Percentiles rank a stretch among this genome's conserved stretches.
phyloP scores from a whole-genome alignment of 2,797 vertebrate species.

The Lophius americanus region DNA sequence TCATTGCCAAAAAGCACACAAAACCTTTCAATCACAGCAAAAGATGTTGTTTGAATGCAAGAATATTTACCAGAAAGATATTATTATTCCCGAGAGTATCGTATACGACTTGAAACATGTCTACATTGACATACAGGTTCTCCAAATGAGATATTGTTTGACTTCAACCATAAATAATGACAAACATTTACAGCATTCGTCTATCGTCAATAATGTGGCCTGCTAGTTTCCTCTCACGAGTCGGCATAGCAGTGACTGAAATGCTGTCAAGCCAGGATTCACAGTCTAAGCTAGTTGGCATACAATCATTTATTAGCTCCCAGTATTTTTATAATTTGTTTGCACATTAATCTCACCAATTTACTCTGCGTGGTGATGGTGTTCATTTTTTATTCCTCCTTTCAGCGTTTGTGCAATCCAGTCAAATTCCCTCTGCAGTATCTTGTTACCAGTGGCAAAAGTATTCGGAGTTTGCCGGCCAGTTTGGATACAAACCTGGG shows the following conservation, averaged over 20 bases:
- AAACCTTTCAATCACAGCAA: no score
- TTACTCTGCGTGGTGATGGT: conserved; percentile 6
- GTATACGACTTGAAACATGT: not conserved
- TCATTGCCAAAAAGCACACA: not conserved
- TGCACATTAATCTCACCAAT: conserved; percentile 2
- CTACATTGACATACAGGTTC: not conserved
- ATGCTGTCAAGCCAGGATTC: conserved; percentile 24
- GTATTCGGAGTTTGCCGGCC: conserved; percentile 22
- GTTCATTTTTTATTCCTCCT: conserved; percentile 20
- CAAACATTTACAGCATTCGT: conserved; percentile 35
- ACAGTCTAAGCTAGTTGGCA: conserved; percentile 18
- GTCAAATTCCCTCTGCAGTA: conserved; percentile 15
- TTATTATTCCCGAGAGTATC: no score
- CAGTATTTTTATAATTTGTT: conserved; percentile 15
- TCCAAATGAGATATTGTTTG: conserved; percentile 12
- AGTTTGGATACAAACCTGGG: conserved; percentile 17
- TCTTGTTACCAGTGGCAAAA: conserved; percentile 33
- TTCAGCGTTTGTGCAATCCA: conserved; percentile 31
- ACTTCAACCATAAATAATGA: conserved; percentile 14
- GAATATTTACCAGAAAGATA: no score
- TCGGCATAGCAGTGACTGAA: conserved; percentile 23
- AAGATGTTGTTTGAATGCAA: no score
- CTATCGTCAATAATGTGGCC: conserved; percentile 38
- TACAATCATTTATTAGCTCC: conserved; percentile 20
- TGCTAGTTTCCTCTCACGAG: conserved; percentile 17